These are phyloP conservation scores for Cinclus cinclus DNA, from an alignment of 2,113 vertebrate genomes.

Conservation along the genomic window DNA sequence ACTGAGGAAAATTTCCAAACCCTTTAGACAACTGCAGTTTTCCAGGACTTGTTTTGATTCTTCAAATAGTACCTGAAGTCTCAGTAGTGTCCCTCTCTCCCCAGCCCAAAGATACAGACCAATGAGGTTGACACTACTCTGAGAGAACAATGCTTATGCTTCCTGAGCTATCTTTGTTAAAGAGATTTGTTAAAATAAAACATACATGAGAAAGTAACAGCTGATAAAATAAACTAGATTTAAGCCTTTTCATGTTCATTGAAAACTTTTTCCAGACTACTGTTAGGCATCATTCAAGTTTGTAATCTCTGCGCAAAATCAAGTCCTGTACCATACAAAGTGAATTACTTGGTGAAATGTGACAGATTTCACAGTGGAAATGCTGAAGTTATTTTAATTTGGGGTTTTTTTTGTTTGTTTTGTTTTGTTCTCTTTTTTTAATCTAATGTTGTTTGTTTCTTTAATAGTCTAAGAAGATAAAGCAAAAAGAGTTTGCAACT, in stretches of 20 bases:
- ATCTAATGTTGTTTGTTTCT: constrained; percentile 32
- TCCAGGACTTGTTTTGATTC: background rate
- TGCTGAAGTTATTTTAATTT: background rate
- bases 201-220: background rate
- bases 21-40: background rate
- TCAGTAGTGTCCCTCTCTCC: background rate
- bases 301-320: background rate
- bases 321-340: background rate
- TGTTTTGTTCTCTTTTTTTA: background rate
- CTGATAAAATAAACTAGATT: background rate
- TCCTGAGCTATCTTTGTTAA: background rate
- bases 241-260: background rate
- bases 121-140: background rate
- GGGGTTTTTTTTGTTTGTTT: too few relatives aligned
- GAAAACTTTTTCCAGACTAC: background rate
- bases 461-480: background rate
- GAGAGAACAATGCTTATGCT: background rate
- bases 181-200: background rate
- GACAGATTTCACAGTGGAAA: constrained; percentile 13
- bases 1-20: background rate
- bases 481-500: background rate
- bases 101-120: background rate
- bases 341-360: constrained; percentile 4
- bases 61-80: background rate
- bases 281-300: background rate